Base-by-base conservation (phyloP, 2,113 vertebrate genomes). In the Tachuris rubrigastra region DNA sequence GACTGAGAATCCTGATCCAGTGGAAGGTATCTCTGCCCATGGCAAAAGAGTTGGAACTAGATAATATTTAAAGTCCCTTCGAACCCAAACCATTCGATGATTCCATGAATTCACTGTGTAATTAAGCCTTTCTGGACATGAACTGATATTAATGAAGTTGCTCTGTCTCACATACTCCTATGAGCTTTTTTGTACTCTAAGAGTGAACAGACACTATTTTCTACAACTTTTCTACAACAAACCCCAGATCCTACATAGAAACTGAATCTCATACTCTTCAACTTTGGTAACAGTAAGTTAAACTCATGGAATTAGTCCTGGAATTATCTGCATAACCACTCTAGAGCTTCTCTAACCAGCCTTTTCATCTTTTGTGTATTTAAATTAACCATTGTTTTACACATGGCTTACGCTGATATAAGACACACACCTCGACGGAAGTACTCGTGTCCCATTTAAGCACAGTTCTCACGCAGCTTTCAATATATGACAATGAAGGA, bases 331-430 rank as follows among this genome's bases (percentile, higher is more conserved):
- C 31, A 13, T 22, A 82, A 65, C 16, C 30, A 56, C 35, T 76
- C 22, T 12, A 79, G 10, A 82, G 13, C 12, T 87, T 79, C 71
- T 82, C 47, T 39, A 85, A 52, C 5, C 28, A 91, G 52, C 15
- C 63, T 17, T 47, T 75, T n/a, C 44, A 28, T 27, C 33, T 27
- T 63, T 78, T 39, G 30, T 59, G 20, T 37, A 78, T 33, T 33
- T 44, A 78, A 66, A 82, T 27, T 39, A 60, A 21, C 25, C 27
- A 42, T 4, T 28, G 37, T 6, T 77, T 71, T 31, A 37, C 9
- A 12, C 0, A 0, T 67, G 25, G 8, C 55, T 85, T 63, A 79
- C 0, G 2, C 15, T 31, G 16, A 46, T 53, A 24, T 6, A 50
- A 66, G 46, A 65, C 10, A 60, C 35, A 59, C 2, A 18, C 19